Evolutionary conservation across 2,797 vertebrate genomes (phyloP).

Genomic region (Bradypus variegatus): DNA sequence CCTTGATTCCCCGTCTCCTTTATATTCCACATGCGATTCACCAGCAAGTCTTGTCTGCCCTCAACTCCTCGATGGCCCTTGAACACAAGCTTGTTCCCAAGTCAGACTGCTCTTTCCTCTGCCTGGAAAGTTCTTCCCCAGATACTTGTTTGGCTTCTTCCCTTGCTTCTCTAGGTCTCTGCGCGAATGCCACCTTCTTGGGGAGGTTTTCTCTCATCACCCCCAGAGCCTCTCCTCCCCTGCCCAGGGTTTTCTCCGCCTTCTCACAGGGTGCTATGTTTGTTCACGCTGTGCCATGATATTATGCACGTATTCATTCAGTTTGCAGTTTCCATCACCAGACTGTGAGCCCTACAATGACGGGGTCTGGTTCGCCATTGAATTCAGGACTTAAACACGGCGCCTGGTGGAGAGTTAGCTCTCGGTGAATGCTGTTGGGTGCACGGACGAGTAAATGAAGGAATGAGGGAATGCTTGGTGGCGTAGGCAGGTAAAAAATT

Average conservation of each 20-base stretch:
- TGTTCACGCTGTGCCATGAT: not conserved
- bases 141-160: not conserved
- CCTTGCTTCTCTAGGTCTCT: not conserved
- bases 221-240: not conserved
- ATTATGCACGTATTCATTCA: not conserved
- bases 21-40: not conserved
- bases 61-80: not conserved
- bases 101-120: not conserved
- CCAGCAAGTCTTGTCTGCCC: not conserved
- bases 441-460: not conserved
- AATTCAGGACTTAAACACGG: not conserved
- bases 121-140: not conserved
- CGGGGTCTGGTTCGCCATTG: not conserved
- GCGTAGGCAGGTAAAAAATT: too few species aligned
- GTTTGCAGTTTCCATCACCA: not conserved
- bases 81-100: not conserved
- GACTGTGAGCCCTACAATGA: not conserved
- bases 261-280: not conserved
- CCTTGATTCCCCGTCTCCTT: not conserved
- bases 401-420: not conserved
- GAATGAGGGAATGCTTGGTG: not conserved
- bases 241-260: not conserved
- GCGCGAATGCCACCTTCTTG: not conserved
- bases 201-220: too few species aligned
- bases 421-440: not conserved